These are phyloP conservation scores for Gallinago media DNA, from an alignment of 2,113 vertebrate genomes.

Conservation along the genomic window DNA sequence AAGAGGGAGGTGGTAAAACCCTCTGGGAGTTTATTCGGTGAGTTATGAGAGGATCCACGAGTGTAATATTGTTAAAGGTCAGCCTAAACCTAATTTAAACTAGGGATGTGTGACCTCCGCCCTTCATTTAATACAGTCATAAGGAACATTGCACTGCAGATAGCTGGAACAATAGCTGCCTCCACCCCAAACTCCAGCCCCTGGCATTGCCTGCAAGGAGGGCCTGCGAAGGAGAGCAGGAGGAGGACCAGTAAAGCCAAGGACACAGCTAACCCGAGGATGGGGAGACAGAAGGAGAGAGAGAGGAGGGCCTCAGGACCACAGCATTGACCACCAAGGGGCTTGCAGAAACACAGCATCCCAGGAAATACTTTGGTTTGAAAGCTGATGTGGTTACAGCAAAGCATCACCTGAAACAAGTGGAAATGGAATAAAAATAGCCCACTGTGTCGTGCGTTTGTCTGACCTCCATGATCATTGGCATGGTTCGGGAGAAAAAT, in stretches of 20 bases:
- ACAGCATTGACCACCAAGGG: not conserved
- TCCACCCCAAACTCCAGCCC: constrained; percentile 53
- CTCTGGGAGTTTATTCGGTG: constrained; percentile 51
- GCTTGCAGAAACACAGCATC: not conserved
- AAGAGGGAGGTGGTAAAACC: constrained; percentile 49
- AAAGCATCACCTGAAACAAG: not conserved
- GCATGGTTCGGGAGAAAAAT: not conserved
- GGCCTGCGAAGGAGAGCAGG: not conserved
- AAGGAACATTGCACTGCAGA: constrained; percentile 63
- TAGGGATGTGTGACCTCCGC: constrained; percentile 69
- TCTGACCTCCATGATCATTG: rapidly evolving
- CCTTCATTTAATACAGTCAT: constrained; percentile 72
- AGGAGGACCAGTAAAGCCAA: not conserved
- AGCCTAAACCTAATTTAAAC: constrained; percentile 65
- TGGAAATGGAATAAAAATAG: not conserved
- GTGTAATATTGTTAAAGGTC: constrained; percentile 70
- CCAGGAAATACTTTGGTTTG: not conserved
- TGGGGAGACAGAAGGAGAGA: not conserved
- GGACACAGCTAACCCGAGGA: not conserved
- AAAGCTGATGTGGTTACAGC: not conserved
- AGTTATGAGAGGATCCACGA: constrained; percentile 60
- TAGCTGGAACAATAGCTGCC: constrained; percentile 70
- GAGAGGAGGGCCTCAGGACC: not conserved
- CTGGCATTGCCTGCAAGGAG: constrained; percentile 23
- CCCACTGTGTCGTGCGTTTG: not conserved